phyloP scores from a whole-genome alignment of 2,888 invertebrate species.

The Troides helena region DNA sequence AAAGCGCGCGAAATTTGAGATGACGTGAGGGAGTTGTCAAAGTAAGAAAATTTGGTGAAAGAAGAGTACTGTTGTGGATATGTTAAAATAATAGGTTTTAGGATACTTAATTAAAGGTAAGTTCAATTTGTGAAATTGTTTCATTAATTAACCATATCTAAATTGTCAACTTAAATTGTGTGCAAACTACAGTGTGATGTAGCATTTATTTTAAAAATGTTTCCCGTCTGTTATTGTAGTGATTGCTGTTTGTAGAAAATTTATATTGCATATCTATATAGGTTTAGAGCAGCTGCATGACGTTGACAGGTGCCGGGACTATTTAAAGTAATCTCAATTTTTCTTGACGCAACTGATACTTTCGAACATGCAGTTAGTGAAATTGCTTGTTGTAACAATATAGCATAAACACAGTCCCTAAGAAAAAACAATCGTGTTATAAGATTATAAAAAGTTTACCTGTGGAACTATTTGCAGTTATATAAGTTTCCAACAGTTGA shows the following conservation, averaged over 20 bases:
- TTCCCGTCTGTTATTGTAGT: neutral
- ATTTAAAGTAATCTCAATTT: slow-evolving; percentile 15
- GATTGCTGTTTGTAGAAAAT: slow-evolving; percentile 11
- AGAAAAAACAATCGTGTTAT: too few relatives aligned
- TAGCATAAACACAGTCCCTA: too few relatives aligned
- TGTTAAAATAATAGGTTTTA: neutral
- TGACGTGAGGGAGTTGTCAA: neutral
- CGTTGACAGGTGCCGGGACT: slow-evolving; percentile 4
- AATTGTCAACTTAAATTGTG: too few relatives aligned
- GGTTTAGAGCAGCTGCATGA: slow-evolving; percentile 20
- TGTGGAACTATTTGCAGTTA: too few relatives aligned
- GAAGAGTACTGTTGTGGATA: neutral
- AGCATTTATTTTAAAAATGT: neutral
- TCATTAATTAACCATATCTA: too few relatives aligned
- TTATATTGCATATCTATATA: slow-evolving; percentile 15
- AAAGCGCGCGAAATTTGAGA: neutral
- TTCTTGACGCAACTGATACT: slow-evolving; percentile 15
- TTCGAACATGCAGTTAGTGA: neutral
- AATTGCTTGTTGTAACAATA: neutral
- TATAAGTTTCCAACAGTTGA: too few relatives aligned
- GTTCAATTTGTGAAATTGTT: neutral
- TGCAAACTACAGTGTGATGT: too few relatives aligned
- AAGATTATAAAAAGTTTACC: too few relatives aligned
- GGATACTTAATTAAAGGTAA: neutral
- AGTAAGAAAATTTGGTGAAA: neutral